Evolutionary conservation across 2,888 invertebrate species (phyloP), one percentile per base, ranked within the genome.

Genomic region (Apamea crenata): DNA sequence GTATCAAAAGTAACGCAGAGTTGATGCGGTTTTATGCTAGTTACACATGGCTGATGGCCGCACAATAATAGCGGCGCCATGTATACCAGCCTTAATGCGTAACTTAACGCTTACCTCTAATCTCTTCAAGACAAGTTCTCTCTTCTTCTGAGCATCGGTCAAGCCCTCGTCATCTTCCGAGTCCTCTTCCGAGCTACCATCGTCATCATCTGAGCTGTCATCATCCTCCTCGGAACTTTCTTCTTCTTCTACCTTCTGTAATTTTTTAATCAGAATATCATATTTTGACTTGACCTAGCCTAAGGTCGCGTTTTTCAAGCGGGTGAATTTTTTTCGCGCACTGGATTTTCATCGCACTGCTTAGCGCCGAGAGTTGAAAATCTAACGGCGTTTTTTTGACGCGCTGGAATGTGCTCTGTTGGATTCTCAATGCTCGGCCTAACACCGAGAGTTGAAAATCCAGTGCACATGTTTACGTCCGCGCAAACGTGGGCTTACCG

Each of bases 91-190:
- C 8, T 44, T 29, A 68, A 3, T 32, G 4, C 21, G 21, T 50
- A 32, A 25, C 25, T 12, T 50, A 32, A 50, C 16, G 10, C 73
- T 81, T 80, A 92, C 98, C 97, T 97, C 97, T 92, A 99, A 98
- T 92, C 99, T 97, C 80, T 97, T 97, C 78, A 98, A 95, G 2
- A 98, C 98, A 81, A 97, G 97, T 91, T 99, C 98, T 75, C 98
- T 97, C 85, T 98, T 98, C 88, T 98, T 98, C 91, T 98, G 98
- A 0, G 98, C 98, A 91, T 98, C 98, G 1, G 98, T 98, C 94
- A 98, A 97, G 91, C 97, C 97, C 61, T 98, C 98, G 29, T 98
- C 97, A 18, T 97, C 97, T 10, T 97, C 97, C 1, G 97, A 97
- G 21, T 97, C 97, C 36, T 98, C 98, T 21, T 97, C 97, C 0